phyloP scores from a whole-genome alignment of 2,113 vertebrate genomes.

The Calcarius ornatus region DNA sequence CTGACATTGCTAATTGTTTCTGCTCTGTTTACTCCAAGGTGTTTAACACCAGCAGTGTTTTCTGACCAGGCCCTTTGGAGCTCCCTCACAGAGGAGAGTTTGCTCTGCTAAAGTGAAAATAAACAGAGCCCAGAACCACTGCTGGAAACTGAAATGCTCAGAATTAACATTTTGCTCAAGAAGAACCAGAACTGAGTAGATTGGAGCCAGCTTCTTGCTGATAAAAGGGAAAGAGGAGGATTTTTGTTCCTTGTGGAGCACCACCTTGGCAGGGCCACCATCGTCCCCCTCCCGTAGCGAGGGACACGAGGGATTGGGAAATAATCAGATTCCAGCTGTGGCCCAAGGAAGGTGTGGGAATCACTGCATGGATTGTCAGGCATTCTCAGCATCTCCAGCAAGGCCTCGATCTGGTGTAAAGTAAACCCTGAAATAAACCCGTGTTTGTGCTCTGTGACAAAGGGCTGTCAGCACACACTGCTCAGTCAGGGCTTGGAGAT shows the following conservation, averaged over 20 bases:
- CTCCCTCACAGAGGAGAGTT: not conserved
- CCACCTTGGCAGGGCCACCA: not conserved
- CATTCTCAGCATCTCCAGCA: not conserved
- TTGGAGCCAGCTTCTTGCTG: not conserved
- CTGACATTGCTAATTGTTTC: not conserved
- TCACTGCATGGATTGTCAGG: not conserved
- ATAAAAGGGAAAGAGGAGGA: not conserved
- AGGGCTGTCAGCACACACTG: not conserved
- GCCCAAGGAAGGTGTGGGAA: not conserved
- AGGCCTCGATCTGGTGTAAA: not conserved
- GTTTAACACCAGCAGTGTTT: not conserved
- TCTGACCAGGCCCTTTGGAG: not conserved
- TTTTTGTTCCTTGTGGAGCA: not conserved
- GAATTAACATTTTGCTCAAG: not conserved
- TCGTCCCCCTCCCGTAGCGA: rapidly evolving
- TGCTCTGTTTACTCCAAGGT: not conserved
- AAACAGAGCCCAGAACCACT: not conserved
- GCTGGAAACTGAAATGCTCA: not conserved
- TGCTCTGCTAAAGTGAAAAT: not conserved
- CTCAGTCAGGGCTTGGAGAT: not conserved
- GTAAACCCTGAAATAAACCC: not conserved
- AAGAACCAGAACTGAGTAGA: not conserved
- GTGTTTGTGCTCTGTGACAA: rapidly evolving
- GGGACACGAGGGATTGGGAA: not conserved
- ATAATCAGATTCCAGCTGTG: not conserved